phyloP scores from a whole-genome alignment of 2,888 invertebrate genomes.

The Dryobota labecula region DNA sequence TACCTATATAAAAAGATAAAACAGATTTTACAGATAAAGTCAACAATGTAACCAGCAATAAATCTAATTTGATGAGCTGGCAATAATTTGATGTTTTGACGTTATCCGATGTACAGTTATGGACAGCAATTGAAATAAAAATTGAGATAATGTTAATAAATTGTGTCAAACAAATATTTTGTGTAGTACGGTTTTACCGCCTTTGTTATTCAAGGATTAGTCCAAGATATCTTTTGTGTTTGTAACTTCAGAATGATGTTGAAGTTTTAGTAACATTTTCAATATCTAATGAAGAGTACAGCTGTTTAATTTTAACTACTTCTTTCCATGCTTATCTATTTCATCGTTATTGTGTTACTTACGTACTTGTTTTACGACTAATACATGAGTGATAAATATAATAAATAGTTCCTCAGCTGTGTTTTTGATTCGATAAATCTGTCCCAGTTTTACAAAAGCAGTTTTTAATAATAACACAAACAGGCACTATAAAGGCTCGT shows the following conservation, averaged over 20 bases:
- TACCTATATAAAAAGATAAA: slow-evolving; percentile 2
- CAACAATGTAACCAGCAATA: slow-evolving; percentile 24
- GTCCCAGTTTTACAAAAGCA: background rate
- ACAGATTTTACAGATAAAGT: slow-evolving; percentile 32
- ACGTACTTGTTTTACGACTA: background rate
- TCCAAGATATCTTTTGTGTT: background rate
- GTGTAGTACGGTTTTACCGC: slow-evolving; percentile 1
- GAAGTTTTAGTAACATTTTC: background rate
- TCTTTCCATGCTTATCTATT: slow-evolving; percentile 5
- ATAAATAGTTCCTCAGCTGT: background rate
- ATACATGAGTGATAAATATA: background rate
- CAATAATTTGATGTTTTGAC: background rate
- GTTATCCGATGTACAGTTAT: slow-evolving; percentile 5
- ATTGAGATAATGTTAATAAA: slow-evolving; percentile 15
- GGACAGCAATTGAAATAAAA: background rate
- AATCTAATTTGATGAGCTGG: slow-evolving; percentile 18
- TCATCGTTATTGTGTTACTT: background rate
- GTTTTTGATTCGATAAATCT: background rate
- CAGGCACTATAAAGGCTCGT: background rate
- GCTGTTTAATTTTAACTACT: background rate
- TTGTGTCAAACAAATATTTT: slow-evolving; percentile 16
- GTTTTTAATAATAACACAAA: background rate
- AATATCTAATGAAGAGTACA: background rate
- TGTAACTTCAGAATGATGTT: background rate
- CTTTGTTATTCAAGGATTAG: background rate